Evolutionary conservation across 2,888 invertebrate species (phyloP).

Genomic region (Caenorhabditis drosophilae): DNA sequence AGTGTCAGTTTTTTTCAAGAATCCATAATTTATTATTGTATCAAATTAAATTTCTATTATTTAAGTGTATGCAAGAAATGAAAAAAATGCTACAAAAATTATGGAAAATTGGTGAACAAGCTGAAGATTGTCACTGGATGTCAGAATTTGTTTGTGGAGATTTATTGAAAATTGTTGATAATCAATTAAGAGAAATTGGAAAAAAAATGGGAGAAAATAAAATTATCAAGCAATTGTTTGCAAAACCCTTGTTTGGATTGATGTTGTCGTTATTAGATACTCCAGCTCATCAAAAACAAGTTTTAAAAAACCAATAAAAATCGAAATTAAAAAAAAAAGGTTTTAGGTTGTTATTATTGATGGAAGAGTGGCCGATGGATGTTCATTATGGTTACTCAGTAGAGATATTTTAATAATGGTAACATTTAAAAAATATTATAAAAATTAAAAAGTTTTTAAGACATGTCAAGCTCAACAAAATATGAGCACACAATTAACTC

Average conservation of each 20-base stretch:
- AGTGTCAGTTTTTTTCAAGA: slow-evolving; percentile 22
- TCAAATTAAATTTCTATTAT: neutral
- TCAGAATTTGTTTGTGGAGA: slow-evolving; percentile 20
- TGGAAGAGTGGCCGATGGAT: slow-evolving; percentile 42
- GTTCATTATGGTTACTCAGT: slow-evolving; percentile 33
- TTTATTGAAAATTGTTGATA: slow-evolving; percentile 11
- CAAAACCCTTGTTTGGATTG: slow-evolving; percentile 20
- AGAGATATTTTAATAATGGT: slow-evolving; percentile 20
- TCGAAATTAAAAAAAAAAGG: neutral
- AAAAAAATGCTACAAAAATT: slow-evolving; percentile 34
- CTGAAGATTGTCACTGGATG: slow-evolving; percentile 40
- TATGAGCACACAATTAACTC: slow-evolving; percentile 29
- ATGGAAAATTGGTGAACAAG: slow-evolving; percentile 35
- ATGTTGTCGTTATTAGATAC: slow-evolving; percentile 29
- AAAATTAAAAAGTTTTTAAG: no score
- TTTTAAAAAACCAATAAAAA: neutral
- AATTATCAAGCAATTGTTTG: slow-evolving; percentile 7
- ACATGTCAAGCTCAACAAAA: slow-evolving; percentile 11
- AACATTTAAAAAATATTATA: no score
- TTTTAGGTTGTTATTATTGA: slow-evolving; percentile 30
- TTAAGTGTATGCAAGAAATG: slow-evolving; percentile 33
- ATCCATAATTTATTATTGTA: neutral
- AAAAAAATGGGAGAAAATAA: slow-evolving; percentile 9
- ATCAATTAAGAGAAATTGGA: slow-evolving; percentile 11
- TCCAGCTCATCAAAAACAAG: slow-evolving; percentile 29